Conservation (phyloP, 1,140 invertebrate species). For the Vanessa tameamea region DNA sequence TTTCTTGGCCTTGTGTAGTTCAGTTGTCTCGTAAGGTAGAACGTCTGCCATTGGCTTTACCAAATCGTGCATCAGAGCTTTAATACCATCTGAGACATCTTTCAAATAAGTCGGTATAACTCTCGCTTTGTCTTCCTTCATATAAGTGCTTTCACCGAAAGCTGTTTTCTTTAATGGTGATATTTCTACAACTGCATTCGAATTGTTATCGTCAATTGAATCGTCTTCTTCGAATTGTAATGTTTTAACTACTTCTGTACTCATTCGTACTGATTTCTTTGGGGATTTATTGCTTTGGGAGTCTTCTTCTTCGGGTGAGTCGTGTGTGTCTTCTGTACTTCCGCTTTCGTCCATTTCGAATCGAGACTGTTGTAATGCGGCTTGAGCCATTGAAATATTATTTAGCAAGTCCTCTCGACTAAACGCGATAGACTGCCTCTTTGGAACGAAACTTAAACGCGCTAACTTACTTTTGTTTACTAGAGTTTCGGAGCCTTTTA, state of each 20-base stretch:
- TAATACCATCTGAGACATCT: constrained; percentile 61
- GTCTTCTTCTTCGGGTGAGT: constrained; percentile 36
- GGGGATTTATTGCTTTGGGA: not conserved
- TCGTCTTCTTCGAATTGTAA: constrained; percentile 61
- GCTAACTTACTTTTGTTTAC: constrained; percentile 35
- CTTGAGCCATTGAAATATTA: constrained; percentile 63
- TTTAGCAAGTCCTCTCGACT: constrained; percentile 61
- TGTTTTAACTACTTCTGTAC: constrained; percentile 64
- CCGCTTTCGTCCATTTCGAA: constrained; percentile 49
- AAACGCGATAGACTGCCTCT: constrained; percentile 51
- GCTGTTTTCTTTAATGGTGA: constrained; percentile 60
- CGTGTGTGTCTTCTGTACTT: constrained; percentile 41
- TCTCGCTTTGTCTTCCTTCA: constrained; percentile 53
- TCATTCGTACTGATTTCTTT: constrained; percentile 49
- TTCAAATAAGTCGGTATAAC: constrained; percentile 63
- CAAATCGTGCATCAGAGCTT: constrained; percentile 65
- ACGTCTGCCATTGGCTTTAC: constrained; percentile 61
- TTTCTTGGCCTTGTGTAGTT: constrained; percentile 33
- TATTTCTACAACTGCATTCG: constrained; percentile 39
- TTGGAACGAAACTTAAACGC: constrained; percentile 48
- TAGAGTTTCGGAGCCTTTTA: not conserved
- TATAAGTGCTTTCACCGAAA: constrained; percentile 56
- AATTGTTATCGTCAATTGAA: constrained; percentile 43
- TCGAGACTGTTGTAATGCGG: constrained; percentile 49
- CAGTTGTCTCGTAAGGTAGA: constrained; percentile 40